Evolutionary conservation across 2,113 vertebrate species (phyloP).

Genomic region (Xiphophorus hellerii): DNA sequence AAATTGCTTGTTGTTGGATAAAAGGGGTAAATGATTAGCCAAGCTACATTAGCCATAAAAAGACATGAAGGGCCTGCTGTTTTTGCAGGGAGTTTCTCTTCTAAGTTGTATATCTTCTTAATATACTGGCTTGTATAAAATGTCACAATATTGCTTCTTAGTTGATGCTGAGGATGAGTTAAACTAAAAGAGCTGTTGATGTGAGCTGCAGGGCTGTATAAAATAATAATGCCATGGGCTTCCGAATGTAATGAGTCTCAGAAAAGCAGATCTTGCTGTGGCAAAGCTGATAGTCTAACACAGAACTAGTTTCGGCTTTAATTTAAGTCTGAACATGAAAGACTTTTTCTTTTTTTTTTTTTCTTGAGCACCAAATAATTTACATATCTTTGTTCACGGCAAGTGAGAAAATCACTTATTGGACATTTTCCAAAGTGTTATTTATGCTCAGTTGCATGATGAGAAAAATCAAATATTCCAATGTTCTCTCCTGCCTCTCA

Average conservation of each 20-base stretch:
- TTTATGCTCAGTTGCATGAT: constrained; percentile 65
- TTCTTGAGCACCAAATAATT: constrained; percentile 4
- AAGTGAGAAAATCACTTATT: constrained; percentile 56
- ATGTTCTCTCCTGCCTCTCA: constrained; percentile 73
- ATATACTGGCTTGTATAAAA: too few species aligned
- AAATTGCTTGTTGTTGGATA: too few species aligned
- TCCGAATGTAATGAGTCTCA: background rate
- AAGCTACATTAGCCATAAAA: too few species aligned
- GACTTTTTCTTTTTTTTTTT: constrained; percentile 6
- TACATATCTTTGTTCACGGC: background rate
- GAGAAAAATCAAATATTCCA: constrained; percentile 79
- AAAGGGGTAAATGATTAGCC: too few species aligned
- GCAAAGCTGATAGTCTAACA: background rate
- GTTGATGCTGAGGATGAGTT: background rate
- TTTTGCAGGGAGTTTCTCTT: too few species aligned
- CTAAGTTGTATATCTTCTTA: too few species aligned
- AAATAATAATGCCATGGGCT: background rate
- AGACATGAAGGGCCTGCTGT: too few species aligned
- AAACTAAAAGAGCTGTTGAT: background rate
- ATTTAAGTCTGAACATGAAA: constrained; percentile 1
- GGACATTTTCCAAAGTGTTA: constrained; percentile 63
- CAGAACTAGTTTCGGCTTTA: background rate
- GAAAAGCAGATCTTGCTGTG: background rate
- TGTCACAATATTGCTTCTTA: too few species aligned
- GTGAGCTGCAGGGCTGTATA: background rate